These are phyloP conservation scores for Euplexia lucipara DNA, from an alignment of 2,888 invertebrate species.

Conservation along the genomic window DNA sequence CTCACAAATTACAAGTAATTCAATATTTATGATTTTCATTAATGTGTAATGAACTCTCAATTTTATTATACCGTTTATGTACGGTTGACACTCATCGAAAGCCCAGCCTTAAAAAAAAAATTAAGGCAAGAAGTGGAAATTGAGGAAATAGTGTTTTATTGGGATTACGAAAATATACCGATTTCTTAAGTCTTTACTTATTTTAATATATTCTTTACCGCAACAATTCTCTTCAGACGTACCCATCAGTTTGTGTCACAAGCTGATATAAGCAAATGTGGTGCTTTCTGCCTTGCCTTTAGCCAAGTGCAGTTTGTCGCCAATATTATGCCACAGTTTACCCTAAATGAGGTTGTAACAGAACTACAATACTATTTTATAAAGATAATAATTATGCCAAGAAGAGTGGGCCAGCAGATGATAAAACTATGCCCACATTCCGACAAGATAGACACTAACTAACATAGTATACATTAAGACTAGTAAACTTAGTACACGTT, in stretches of 20 bases:
- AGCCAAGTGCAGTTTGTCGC: neutral
- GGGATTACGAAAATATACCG: constrained; percentile 58
- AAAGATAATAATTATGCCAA: constrained; percentile 66
- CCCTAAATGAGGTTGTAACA: constrained; percentile 76
- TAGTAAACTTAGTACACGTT: constrained; percentile 77
- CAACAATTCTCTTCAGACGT: constrained; percentile 21
- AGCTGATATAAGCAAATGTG: neutral
- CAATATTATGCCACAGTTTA: constrained; percentile 11
- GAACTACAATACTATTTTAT: constrained; percentile 51
- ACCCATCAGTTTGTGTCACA: constrained; percentile 4
- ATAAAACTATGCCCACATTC: constrained; percentile 23
- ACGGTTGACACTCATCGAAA: neutral
- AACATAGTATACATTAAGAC: constrained; percentile 64
- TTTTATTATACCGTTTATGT: neutral
- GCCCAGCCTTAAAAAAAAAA: no score
- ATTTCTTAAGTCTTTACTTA: constrained; percentile 9
- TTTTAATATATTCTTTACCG: constrained; percentile 17
- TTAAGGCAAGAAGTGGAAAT: constrained; percentile 38
- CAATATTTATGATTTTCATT: constrained; percentile 1
- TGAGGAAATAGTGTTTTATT: constrained; percentile 37
- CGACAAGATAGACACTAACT: constrained; percentile 71
- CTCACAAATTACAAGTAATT: constrained; percentile 20
- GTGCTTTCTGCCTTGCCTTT: neutral
- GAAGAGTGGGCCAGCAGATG: constrained; percentile 56
- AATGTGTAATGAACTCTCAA: neutral